Evolutionary conservation across 1,140 invertebrate genomes (phyloP).

Genomic region (Cherax quadricarinatus): DNA sequence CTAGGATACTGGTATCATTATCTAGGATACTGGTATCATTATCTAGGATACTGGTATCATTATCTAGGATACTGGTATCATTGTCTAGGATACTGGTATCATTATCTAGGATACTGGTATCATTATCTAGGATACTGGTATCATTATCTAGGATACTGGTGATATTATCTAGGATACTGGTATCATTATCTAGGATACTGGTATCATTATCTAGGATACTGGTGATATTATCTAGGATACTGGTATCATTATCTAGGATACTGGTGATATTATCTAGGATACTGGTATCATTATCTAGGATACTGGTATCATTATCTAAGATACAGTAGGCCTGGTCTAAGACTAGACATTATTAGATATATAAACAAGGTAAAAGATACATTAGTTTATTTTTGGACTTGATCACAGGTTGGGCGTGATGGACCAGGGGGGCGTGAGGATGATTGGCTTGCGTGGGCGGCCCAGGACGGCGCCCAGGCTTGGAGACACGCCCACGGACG

Average conservation of each 20-base stretch:
- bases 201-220: neutral
- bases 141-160: too few relatives aligned
- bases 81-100: neutral
- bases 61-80: neutral
- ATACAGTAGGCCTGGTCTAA: neutral
- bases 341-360: neutral
- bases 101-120: neutral
- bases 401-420: neutral
- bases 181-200: neutral
- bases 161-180: neutral
- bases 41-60: neutral
- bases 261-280: neutral
- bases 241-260: neutral
- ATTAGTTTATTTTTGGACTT: neutral
- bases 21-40: neutral
- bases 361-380: neutral
- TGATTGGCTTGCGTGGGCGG: slow-evolving; percentile 39
- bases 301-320: neutral
- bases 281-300: neutral
- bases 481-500: slow-evolving; percentile 25
- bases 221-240: neutral
- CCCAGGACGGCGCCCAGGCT: slow-evolving; percentile 11
- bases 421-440: slow-evolving; percentile 40
- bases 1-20: too few relatives aligned
- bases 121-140: too few relatives aligned